Percentiles rank a stretch among this genome's conserved stretches.
These are phyloP conservation scores for Melanotaenia parkinsoni DNA, from an alignment of 2,797 vertebrate species.

Conservation along the genomic window DNA sequence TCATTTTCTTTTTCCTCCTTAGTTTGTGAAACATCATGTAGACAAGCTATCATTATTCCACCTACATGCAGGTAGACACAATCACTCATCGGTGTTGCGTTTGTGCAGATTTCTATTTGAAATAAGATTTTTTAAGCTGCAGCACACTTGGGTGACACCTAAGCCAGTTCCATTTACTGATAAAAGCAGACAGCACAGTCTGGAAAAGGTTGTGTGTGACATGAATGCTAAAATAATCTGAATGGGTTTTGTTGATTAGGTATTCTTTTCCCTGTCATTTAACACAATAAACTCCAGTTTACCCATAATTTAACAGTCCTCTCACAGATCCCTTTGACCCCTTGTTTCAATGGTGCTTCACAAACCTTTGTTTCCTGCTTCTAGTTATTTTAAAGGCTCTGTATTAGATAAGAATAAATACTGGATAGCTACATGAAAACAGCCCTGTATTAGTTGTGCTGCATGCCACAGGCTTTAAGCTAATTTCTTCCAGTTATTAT, in stretches of 20 bases:
- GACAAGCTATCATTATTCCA: constrained; percentile 7
- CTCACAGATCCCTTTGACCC: neutral
- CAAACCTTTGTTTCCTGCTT: neutral
- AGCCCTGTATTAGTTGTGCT: neutral
- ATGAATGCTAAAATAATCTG: constrained; percentile 4
- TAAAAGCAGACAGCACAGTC: neutral
- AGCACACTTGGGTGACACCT: constrained; percentile 10
- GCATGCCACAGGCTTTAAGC: neutral
- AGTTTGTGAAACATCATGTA: neutral
- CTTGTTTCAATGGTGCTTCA: constrained; percentile 18
- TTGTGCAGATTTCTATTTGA: constrained; percentile 6
- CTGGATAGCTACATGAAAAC: neutral
- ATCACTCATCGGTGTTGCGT: neutral
- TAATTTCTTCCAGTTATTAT: neutral
- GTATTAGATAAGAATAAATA: neutral
- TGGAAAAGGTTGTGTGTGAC: constrained; percentile 10
- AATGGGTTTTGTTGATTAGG: constrained; percentile 7
- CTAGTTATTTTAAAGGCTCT: neutral
- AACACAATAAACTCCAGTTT: constrained; percentile 10
- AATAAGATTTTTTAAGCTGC: constrained; percentile 16
- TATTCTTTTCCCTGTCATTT: constrained; percentile 4
- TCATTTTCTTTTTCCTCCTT: neutral
- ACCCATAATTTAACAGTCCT: constrained; percentile 18
- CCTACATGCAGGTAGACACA: constrained; percentile 9
- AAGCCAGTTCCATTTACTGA: constrained; percentile 29